Percentiles rank a stretch among this genome's conserved stretches.
These are phyloP conservation scores for Eurosta solidaginis DNA, from an alignment of 1,140 invertebrate genomes.

Conservation along the genomic window DNA sequence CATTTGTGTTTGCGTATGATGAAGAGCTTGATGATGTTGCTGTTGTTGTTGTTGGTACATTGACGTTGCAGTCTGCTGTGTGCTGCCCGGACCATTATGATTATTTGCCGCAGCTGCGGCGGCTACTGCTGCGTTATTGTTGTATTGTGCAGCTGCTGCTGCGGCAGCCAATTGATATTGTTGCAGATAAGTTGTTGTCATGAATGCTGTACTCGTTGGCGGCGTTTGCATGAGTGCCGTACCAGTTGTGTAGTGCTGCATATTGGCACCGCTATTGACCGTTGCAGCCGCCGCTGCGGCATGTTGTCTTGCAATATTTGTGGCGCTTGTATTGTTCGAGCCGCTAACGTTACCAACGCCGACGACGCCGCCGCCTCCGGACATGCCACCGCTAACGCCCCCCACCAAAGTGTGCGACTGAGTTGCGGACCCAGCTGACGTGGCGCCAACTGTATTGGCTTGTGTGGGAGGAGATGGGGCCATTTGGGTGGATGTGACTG, in stretches of 20 bases:
- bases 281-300: not conserved
- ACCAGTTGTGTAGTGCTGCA: not conserved
- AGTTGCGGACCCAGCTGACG: not conserved
- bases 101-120: conserved; percentile 39
- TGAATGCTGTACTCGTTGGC: conserved; percentile 31
- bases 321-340: not conserved
- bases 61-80: not conserved
- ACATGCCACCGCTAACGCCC: not conserved
- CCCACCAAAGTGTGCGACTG: not conserved
- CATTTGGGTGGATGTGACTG: conserved; percentile 35
- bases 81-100: conserved; percentile 18
- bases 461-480: conserved; percentile 31
- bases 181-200: conserved; percentile 40
- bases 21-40: not conserved
- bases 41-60: not conserved
- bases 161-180: conserved; percentile 2
- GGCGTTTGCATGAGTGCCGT: conserved; percentile 22
- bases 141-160: conserved; percentile 39
- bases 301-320: conserved; percentile 11
- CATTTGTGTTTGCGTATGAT: not conserved
- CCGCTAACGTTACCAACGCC: not conserved
- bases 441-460: not conserved
- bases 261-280: not conserved
- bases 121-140: conserved; percentile 37
- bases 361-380: not conserved